A percentile compares a stretch with the other conserved stretches of the same genome.
Evolutionary conservation across 2,113 vertebrate genomes (phyloP).

Genomic region (Terrapene triunguis): DNA sequence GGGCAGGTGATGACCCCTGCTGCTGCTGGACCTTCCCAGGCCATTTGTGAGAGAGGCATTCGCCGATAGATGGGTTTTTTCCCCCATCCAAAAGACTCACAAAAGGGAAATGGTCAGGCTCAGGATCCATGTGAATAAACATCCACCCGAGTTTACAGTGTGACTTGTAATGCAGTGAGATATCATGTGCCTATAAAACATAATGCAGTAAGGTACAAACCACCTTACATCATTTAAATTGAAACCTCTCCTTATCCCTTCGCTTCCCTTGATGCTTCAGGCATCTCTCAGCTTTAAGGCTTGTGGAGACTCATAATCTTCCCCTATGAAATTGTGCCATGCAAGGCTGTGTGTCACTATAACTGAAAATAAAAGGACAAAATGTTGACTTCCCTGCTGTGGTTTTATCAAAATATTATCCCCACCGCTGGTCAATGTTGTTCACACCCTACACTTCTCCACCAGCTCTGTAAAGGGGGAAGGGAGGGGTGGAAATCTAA

Average conservation of each 20-base stretch:
- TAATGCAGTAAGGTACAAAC: conserved; percentile 48
- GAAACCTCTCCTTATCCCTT: conserved; percentile 46
- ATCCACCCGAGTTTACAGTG: neutral
- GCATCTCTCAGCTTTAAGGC: neutral
- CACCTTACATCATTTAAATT: conserved; percentile 67
- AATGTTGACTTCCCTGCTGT: conserved; percentile 25
- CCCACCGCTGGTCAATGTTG: neutral
- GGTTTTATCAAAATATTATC: conserved; percentile 23
- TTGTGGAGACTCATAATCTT: neutral
- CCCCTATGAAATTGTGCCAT: neutral
- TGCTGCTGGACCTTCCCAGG: neutral
- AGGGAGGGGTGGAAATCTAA: neutral
- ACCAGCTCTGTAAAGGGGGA: neutral
- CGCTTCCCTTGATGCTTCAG: neutral
- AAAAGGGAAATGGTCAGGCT: neutral
- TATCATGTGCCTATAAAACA: neutral
- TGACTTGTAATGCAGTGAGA: neutral
- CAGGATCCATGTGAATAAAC: neutral
- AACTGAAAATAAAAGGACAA: conserved; percentile 24
- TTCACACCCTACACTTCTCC: neutral
- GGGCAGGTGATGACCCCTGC: conserved; percentile 20
- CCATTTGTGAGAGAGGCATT: neutral
- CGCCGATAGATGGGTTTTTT: neutral
- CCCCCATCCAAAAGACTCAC: neutral
- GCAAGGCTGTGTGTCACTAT: no score